A percentile compares a stretch with the other conserved stretches of the same genome.
Conservation (phyloP, 2,113 vertebrate species). For the Cervus canadensis region DNA sequence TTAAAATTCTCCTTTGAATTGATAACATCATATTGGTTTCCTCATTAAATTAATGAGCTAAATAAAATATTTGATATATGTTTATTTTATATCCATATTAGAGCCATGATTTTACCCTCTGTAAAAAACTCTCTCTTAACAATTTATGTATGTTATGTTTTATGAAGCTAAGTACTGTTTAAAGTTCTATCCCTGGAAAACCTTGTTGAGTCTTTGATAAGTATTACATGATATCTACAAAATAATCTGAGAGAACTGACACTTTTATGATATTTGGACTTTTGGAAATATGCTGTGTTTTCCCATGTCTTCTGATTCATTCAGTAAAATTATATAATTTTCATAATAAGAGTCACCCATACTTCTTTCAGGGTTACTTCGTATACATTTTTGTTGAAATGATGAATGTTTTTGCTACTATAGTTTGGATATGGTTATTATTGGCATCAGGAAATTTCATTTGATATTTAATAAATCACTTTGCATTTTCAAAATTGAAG, state of each 20-base stretch:
- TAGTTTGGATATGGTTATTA: conserved; percentile 5
- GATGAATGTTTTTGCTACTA: neutral
- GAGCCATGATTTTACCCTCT: neutral
- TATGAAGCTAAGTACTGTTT: neutral
- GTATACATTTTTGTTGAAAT: neutral
- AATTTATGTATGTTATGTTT: neutral
- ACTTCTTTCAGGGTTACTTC: neutral
- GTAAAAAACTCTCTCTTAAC: neutral
- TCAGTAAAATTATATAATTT: neutral
- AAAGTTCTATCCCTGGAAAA: neutral
- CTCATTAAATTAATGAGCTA: neutral
- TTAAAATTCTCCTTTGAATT: neutral
- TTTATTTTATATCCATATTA: neutral
- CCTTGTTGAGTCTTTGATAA: neutral
- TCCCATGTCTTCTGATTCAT: neutral
- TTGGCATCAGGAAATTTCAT: conserved; percentile 5
- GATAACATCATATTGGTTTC: neutral
- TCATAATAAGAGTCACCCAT: neutral
- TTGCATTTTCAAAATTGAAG: conserved; percentile 43
- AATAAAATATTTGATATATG: neutral
- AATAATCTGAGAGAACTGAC: neutral
- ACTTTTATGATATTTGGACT: neutral
- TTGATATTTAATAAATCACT: conserved; percentile 15
- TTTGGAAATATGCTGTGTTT: neutral
- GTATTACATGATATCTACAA: neutral